Base-by-base conservation (phyloP, 2,113 vertebrate genomes). In the Anarrhichthys ocellatus region DNA sequence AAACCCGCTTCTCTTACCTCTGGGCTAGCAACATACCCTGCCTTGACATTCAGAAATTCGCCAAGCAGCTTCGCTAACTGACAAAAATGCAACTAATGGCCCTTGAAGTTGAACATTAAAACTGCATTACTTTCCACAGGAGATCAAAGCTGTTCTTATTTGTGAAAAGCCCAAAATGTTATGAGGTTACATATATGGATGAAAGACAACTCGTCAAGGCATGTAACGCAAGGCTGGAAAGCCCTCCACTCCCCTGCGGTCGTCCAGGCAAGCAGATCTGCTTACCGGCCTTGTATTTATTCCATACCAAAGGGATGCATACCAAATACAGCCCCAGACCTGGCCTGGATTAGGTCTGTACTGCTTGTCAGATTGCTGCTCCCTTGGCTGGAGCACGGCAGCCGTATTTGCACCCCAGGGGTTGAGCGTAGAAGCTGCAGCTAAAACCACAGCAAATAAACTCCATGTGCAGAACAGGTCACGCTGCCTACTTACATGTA, bases 131-230 rank as follows among this genome's bases (percentile, higher is more conserved):
- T 87, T 91, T 90, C 82, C 82, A 86, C 86, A 74, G 85, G 82
- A 94, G 92, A 94, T 95, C 94, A 96, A 95, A 95, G 94, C 82
- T 44, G 73, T 91, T 93, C 82, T 91, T 92, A 91, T 93, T 94
- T 77, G 83, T 93, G 87, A 91, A 92, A 92, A 87, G 82, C 83
- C 69, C 78, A 74, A 91, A 91, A 88, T 93, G 86, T 92, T 91
- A 92, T 93, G 93, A 94, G 84, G 89, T 94, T 93, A 89, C 93
- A 92, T 86, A 92, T 90, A 86, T 84, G 90, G 92, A 91, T 91
- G 88, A 90, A 90, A 92, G 87, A 87, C 88, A 90, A 88, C 90
- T 89, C 72, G 78, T 93, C 87, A 88, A 87, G 87, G 85, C 90
- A 36, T 89, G 86, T 78, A 88, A 86, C 54, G 20, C 74, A 42